A percentile compares a stretch with the other conserved stretches of the same genome.
phyloP scores from a whole-genome alignment of 2,113 vertebrate species.

The Solenodon paradoxus region DNA sequence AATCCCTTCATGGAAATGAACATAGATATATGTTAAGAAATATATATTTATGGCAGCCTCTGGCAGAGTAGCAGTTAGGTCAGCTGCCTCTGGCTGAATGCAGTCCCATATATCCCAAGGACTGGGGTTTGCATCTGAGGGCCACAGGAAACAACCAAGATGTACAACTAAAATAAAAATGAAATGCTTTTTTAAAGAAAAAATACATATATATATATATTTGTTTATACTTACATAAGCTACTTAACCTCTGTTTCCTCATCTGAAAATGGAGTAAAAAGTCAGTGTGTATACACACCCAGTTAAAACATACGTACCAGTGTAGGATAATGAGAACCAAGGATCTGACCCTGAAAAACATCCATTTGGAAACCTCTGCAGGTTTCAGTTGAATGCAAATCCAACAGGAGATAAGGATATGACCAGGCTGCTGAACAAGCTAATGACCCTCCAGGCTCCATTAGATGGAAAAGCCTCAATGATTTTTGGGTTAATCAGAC shows the following conservation, averaged over 20 bases:
- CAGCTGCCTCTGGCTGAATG: too few relatives aligned
- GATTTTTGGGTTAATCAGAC: constrained; percentile 44
- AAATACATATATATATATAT: neutral
- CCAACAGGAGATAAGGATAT: neutral
- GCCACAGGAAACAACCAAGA: too few relatives aligned
- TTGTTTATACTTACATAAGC: neutral
- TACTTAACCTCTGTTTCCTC: neutral
- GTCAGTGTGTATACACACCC: neutral
- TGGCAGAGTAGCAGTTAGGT: too few relatives aligned
- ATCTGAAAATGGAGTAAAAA: neutral
- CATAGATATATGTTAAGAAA: neutral
- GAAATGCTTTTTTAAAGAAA: too few relatives aligned
- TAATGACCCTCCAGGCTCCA: neutral
- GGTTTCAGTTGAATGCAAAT: constrained; percentile 27
- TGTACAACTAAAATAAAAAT: too few relatives aligned
- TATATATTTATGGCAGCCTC: too few relatives aligned
- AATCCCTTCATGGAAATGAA: neutral
- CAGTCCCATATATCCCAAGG: too few relatives aligned
- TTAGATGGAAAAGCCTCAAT: neutral
- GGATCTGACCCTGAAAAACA: neutral
- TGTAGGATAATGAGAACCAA: neutral
- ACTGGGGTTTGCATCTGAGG: too few relatives aligned
- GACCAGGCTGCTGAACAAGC: neutral
- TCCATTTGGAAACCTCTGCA: neutral
- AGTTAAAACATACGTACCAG: neutral